phyloP scores from a whole-genome alignment of 2,888 invertebrate genomes.

The Netelia melanura region DNA sequence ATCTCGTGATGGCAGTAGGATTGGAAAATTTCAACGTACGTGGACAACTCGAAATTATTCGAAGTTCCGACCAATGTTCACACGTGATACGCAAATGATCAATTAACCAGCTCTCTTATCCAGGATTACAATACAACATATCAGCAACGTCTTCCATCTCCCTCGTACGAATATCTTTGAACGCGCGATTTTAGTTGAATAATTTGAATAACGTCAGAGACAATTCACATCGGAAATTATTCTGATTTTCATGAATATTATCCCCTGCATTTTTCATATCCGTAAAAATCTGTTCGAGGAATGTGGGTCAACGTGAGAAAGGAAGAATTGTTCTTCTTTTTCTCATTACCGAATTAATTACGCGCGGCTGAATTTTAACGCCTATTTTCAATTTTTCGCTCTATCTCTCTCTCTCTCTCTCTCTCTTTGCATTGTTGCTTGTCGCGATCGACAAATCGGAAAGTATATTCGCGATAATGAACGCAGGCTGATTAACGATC shows the following conservation, averaged over 20 bases:
- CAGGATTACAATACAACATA: not conserved
- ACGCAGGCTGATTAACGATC: constrained; percentile 53
- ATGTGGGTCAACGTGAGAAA: constrained; percentile 6
- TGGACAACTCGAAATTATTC: not conserved
- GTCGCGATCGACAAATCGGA: constrained; percentile 14
- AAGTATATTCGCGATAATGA: constrained; percentile 48
- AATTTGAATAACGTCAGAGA: too few relatives aligned
- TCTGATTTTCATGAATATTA: constrained; percentile 1
- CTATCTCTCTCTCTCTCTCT: constrained; percentile 44
- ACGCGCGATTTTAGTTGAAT: not conserved
- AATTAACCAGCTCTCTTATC: not conserved
- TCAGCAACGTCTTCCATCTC: not conserved
- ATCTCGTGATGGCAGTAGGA: not conserved
- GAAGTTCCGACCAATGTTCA: not conserved
- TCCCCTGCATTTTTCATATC: not conserved
- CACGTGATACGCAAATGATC: not conserved
- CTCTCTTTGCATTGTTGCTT: constrained; percentile 21
- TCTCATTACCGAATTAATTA: constrained; percentile 48
- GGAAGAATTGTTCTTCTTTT: not conserved
- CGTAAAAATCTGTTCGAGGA: not conserved
- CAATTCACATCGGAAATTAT: not conserved
- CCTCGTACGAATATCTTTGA: not conserved
- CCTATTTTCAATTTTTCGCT: constrained; percentile 33
- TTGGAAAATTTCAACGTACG: not conserved
- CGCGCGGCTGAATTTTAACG: not conserved